Conservation (phyloP, 2,888 invertebrate species). For the Zootermopsis nevadensis region DNA sequence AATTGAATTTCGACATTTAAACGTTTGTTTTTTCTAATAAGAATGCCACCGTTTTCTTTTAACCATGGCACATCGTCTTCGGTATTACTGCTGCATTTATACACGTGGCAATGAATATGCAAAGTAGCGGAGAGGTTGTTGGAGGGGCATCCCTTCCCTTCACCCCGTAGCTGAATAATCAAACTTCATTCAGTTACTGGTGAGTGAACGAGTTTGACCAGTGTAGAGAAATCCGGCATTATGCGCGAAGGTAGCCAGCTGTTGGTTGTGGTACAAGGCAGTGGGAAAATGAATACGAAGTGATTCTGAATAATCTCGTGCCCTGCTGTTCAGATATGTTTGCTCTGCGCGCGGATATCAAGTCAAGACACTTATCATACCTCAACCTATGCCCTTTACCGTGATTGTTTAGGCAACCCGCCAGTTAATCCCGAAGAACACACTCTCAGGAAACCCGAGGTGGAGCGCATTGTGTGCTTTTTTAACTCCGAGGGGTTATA, state of each 20-base stretch:
- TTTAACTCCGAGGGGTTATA: no score
- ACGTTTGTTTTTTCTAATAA: no score
- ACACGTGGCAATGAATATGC: no score
- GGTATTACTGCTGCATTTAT: no score
- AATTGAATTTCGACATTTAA: no score
- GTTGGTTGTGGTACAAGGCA: not conserved
- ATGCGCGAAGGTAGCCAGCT: not conserved
- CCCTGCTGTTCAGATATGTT: not conserved
- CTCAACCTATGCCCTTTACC: not conserved
- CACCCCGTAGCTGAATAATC: not conserved
- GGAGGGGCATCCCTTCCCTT: no score
- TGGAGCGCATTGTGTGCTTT: no score
- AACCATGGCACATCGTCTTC: no score
- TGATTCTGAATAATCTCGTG: not conserved
- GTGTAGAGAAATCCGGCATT: not conserved
- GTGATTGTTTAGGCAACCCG: not conserved
- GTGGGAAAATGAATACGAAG: not conserved
- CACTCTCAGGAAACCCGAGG: no score
- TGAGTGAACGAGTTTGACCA: not conserved
- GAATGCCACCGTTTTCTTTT: no score
- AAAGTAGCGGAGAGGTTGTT: no score
- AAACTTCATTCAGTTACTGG: not conserved
- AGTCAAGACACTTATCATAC: not conserved
- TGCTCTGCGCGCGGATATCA: not conserved
- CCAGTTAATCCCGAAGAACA: not conserved